Evolutionary conservation across 2,888 invertebrate species (phyloP).

Genomic region (Diaprepes abbreviatus): DNA sequence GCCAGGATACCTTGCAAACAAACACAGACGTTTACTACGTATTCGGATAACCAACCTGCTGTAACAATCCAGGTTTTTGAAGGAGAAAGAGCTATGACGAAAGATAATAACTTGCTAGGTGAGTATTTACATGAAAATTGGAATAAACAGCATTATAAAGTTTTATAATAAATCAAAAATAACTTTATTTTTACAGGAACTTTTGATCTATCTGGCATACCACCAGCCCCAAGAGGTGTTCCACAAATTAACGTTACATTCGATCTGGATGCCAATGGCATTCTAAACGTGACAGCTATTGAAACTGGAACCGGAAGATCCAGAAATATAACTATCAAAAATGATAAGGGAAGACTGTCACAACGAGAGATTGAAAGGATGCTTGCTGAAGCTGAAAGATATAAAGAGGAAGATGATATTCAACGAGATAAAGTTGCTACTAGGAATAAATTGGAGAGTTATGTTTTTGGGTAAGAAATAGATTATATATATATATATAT

Average conservation of each 20-base stretch:
- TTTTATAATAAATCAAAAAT: too few relatives aligned
- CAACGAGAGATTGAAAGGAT: constrained; percentile 87
- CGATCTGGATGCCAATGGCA: constrained; percentile 84
- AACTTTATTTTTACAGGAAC: constrained; percentile 61
- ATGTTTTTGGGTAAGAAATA: constrained; percentile 70
- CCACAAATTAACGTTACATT: constrained; percentile 75
- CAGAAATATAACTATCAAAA: constrained; percentile 85
- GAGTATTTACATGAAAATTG: too few relatives aligned
- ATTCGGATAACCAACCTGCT: constrained; percentile 84
- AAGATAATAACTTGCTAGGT: constrained; percentile 80
- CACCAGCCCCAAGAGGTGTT: constrained; percentile 70
- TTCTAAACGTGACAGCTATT: constrained; percentile 71
- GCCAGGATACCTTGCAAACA: constrained; percentile 80
- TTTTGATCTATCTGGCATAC: constrained; percentile 70
- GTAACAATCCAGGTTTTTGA: constrained; percentile 78
- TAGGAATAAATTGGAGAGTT: constrained; percentile 80
- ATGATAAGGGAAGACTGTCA: constrained; percentile 85
- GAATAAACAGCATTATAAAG: too few relatives aligned
- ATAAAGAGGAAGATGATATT: constrained; percentile 78
- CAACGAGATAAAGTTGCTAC: constrained; percentile 78
- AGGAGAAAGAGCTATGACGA: constrained; percentile 84
- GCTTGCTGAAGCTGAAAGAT: constrained; percentile 80
- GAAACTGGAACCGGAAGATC: constrained; percentile 74
- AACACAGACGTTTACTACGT: constrained; percentile 83
- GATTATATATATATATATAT: too few relatives aligned